Evolutionary conservation across 2,113 vertebrate genomes (phyloP).

Genomic region (Trinectes maculatus): DNA sequence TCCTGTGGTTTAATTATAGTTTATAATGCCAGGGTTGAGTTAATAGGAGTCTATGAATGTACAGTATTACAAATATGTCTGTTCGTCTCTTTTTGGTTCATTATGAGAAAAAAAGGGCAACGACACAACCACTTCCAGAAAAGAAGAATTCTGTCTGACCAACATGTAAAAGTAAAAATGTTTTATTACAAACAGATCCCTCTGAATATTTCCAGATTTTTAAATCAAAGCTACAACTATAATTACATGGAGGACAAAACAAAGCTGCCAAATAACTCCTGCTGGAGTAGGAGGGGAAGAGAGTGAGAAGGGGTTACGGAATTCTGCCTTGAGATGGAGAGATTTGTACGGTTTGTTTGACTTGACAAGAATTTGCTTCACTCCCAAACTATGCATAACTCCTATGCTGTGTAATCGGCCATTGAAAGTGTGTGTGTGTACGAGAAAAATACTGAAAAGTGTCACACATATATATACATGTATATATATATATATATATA

Average conservation of each 20-base stretch:
- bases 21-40: constrained; percentile 8
- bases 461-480: no score
- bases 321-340: constrained; percentile 60
- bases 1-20: not conserved
- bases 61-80: not conserved
- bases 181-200: constrained; percentile 57
- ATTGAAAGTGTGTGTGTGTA: constrained; percentile 27
- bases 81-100: constrained; percentile 12
- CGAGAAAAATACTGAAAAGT: no score
- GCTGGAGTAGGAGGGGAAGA: constrained; percentile 24
- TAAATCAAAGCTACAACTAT: constrained; percentile 56
- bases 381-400: constrained; percentile 31
- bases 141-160: constrained; percentile 22
- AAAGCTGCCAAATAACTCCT: constrained; percentile 59
- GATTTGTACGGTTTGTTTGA: constrained; percentile 61
- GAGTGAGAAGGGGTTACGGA: constrained; percentile 26
- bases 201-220: constrained; percentile 63
- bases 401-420: constrained; percentile 28
- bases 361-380: constrained; percentile 60
- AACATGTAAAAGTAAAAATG: constrained; percentile 53
- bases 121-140: constrained; percentile 30
- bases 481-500: no score
- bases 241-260: constrained; percentile 63
- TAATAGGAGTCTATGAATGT: constrained; percentile 12
- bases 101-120: constrained; percentile 27